Base-by-base conservation (phyloP, 2,888 invertebrate species). In the Melinaea menophilus region DNA sequence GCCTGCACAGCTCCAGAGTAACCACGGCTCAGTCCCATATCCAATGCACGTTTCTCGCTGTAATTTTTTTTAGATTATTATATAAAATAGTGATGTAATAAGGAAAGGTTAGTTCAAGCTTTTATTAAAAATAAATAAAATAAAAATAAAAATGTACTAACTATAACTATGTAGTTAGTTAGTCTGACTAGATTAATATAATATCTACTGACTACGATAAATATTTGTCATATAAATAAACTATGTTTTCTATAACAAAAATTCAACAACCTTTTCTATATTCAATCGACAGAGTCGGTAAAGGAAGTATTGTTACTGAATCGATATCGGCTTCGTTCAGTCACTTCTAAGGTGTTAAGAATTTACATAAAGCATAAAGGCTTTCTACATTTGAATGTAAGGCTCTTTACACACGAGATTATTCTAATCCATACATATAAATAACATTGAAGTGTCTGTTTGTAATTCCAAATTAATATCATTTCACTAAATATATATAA, bases 1-100 rank as follows among this genome's bases (percentile, higher is more conserved):
- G 97, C 97, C 67, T 97, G 96, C 75, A 97, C 95, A 37, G 96
- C 95, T 0, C 97, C 97, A 55, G 97, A 97, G 88, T 95, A 97
- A 34, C 97, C 97, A 59, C 97, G 95, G 75, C 94, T 95, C 63
- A 98, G 91, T 1, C 98, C 98, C 72, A 97, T 92, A 80, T 98
- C 98, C 68, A 97, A 91, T 46, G 96, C 96, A 33, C 97, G 94
- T 85, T 98, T 98, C 71, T 94, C 93, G 82, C 96, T 97, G 92
- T 4, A 88, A 87, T 67, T 68, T 33, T n/a, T 51, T 35, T 31
- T 51, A 31, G 1, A 7, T 31, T 3, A 0, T 31, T 5, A 51
- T 3, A 9, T 31, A 48, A 31, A 9, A 7, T 31, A 3, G 31
- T 2, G 1, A 48, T 48, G 13, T 13, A 13, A 13, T 13, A 2